Base-by-base conservation (phyloP, 2,113 vertebrate genomes). In the Scomber japonicus region DNA sequence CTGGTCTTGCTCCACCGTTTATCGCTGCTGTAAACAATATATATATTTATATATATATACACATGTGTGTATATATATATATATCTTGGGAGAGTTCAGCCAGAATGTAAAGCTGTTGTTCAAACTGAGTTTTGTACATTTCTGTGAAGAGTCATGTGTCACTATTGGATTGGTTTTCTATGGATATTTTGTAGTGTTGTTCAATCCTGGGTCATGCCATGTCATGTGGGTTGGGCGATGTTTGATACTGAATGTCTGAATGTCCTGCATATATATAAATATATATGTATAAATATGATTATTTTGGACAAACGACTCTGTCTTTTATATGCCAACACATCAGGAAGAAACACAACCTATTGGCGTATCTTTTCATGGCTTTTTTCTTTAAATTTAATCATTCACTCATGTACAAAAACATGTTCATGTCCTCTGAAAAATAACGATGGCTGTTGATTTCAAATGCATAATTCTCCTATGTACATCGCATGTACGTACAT, bases 331-430 rank as follows among this genome's bases (percentile, higher is more conserved):
- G 8, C 6, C 2, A 60, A 65, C 54, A 68, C 8, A 66, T 4
- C 5, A 66, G 14, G 6, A 60, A 62, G 16, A 50, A 77, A 69
- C 67, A 61, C 5, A 68, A 49, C 31, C 55, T 51, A n/a, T 45
- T 6, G 7, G 5, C 27, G 53, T 40, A 70, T 83, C 30, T 67
- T 81, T 82, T 64, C 74, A 89, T 87, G 76, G 59, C 49, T 17
- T 71, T 84, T 85, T 78, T 30, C 53, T 74, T 82, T 72, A 44
- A 90, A 88, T 94, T 93, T 91, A 93, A 89, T 93, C 72, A 89
- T 88, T 94, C 83, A 85, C 83, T 93, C 91, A 93, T 95, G 92
- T 95, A 95, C 93, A 95, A 95, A 95, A 95, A 94, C 91, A 94
- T 89, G 72, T 91, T 71, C 31, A 90, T 91, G 90, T 94, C 77